Evolutionary conservation across 53 echinoderm and acorn worm genomes (phyloP).

Genomic region (Echinometra lucunter): DNA sequence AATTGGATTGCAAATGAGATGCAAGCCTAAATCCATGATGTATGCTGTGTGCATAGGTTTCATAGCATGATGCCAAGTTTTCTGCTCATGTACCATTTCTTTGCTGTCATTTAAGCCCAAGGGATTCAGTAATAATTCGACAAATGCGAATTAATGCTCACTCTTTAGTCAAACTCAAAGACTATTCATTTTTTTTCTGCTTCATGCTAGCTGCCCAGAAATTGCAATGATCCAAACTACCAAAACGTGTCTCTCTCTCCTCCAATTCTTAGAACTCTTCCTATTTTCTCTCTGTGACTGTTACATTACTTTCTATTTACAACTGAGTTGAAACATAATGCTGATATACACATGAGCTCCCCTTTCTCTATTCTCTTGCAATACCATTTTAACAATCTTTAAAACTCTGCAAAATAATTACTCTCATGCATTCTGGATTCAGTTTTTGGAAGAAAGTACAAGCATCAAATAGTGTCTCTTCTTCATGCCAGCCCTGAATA

Average conservation of each 20-base stretch:
- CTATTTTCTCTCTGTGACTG: conserved; percentile 18
- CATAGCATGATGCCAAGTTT: not conserved
- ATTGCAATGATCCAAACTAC: not conserved
- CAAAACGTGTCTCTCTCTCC: not conserved
- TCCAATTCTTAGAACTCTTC: not conserved
- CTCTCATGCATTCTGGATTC: conserved; percentile 48
- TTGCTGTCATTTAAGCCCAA: not conserved
- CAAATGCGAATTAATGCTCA: not conserved
- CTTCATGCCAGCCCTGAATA: conserved; percentile 1
- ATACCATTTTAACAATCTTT: not conserved
- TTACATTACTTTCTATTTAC: conserved; percentile 6
- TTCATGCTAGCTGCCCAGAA: not conserved
- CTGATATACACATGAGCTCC: conserved; percentile 24
- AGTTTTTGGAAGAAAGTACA: conserved; percentile 50
- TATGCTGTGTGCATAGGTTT: not conserved
- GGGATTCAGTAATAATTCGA: not conserved
- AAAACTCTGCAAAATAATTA: conserved; percentile 40
- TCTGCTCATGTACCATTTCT: not conserved
- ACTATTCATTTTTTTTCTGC: not conserved
- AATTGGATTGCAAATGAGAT: not conserved
- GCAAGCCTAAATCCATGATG: not conserved
- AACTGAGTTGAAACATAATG: conserved; percentile 35
- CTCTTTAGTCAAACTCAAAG: not conserved
- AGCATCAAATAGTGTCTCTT: not conserved
- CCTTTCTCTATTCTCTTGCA: not conserved